These are phyloP conservation scores for Tuta absoluta DNA, from an alignment of 2,888 invertebrate species.

Conservation along the genomic window DNA sequence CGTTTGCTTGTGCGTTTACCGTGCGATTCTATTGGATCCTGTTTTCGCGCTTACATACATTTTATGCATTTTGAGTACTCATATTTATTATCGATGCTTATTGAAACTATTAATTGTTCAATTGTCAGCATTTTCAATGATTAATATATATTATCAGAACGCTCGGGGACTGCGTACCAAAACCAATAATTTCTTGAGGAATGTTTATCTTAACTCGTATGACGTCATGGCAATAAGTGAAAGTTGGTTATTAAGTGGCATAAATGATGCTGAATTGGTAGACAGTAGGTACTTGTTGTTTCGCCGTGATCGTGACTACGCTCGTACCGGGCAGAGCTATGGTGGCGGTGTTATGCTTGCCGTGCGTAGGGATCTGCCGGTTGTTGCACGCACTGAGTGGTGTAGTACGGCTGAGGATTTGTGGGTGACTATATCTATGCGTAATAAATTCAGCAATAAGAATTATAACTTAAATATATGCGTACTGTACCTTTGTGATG, in stretches of 20 bases:
- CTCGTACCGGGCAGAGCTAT: slow-evolving; percentile 5
- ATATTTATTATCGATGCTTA: neutral
- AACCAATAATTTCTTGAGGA: slow-evolving; percentile 29
- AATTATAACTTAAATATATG: slow-evolving; percentile 19
- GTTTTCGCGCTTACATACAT: too few relatives aligned
- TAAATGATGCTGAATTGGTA: slow-evolving; percentile 30
- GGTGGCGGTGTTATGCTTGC: slow-evolving; percentile 31
- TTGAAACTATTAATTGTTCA: neutral
- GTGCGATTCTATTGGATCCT: too few relatives aligned
- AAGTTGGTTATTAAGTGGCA: slow-evolving; percentile 30
- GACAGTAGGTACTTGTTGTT: slow-evolving; percentile 28
- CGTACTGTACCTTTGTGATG: slow-evolving; percentile 13
- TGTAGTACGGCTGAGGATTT: slow-evolving; percentile 31
- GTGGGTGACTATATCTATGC: slow-evolving; percentile 27
- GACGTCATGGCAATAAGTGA: slow-evolving; percentile 34
- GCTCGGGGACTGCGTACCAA: slow-evolving; percentile 32
- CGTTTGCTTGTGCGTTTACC: too few relatives aligned
- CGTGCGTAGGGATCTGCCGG: slow-evolving; percentile 10
- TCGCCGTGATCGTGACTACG: slow-evolving; percentile 30
- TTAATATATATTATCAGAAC: slow-evolving; percentile 34
- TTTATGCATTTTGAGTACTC: too few relatives aligned
- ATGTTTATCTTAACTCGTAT: slow-evolving; percentile 28
- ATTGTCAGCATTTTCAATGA: neutral
- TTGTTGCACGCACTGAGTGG: slow-evolving; percentile 18
- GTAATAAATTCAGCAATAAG: neutral